Base-by-base conservation (phyloP, 2,888 invertebrate species). In the Drosophila tripunctata region DNA sequence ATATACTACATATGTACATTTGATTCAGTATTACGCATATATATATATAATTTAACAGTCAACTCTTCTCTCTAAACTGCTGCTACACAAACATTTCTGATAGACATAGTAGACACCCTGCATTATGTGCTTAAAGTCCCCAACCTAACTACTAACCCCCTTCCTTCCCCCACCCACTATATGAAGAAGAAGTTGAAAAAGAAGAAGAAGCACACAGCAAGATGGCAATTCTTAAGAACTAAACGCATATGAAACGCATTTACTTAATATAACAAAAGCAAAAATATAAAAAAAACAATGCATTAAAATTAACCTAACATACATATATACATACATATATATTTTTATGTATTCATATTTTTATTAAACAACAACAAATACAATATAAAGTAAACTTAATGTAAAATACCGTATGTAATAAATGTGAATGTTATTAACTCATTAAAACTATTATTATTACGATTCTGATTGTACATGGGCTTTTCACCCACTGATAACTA, bases 381-480 rank as follows among this genome's bases (percentile, higher is more conserved):
- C 35, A 40, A 44, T 35, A 48, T 54, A 73, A 73, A 38, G 68
- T 60, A 78, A 64, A 71, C 78, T 67, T 63, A 73, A 74, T 58
- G 66, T 74, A 61, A 50, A 50, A 24, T 72, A 68, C 68, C 60
- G 76, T 73, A 73, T 78, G 63, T 80, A 77, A 79, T 81, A 71
- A 86, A 86, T 86, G 86, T 81, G 80, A 81, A 81, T 67, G 80
- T 81, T 86, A 83, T 81, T 76, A 85, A 86, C 83, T 80, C 66
- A 80, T 80, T 86, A 77, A 77, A 55, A 81, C 78, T 81, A 81
- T 86, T 79, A 81, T 79, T 85, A 80, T 79, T 85, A 81, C 64
- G 67, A 82, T 72, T 79, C 75, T 69, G 60, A 64, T 69, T 79
- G 61, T 80, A 27, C 27, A 75, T 70, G 72, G 80, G 75, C 31